Evolutionary conservation across 2,113 vertebrate genomes (phyloP).

Genomic region (Actenoides lindsayi): DNA sequence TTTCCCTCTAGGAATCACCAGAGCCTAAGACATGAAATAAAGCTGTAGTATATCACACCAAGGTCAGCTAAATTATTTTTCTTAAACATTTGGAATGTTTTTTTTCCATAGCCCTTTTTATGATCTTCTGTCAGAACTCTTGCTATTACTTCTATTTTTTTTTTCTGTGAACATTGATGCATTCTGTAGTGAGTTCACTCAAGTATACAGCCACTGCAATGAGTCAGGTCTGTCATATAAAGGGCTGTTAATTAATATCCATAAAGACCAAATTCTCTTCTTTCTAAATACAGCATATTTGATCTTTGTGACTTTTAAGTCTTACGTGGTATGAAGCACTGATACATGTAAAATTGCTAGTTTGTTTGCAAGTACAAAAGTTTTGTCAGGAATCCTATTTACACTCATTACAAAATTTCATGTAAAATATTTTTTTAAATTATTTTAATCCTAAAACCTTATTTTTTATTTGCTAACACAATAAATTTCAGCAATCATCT

Average conservation of each 20-base stretch:
- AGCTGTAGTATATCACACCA: neutral
- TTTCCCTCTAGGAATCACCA: slow-evolving; percentile 11
- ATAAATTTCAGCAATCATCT: neutral
- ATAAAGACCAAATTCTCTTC: neutral
- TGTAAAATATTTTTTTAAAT: neutral
- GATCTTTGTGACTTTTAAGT: neutral
- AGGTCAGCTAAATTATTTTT: neutral
- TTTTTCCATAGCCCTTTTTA: neutral
- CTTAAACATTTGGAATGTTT: neutral
- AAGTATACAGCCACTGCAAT: neutral
- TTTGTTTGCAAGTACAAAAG: neutral
- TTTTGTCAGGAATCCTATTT: neutral
- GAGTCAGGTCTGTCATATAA: neutral
- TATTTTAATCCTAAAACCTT: neutral
- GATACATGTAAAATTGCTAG: neutral
- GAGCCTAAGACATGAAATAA: neutral
- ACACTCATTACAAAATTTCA: neutral
- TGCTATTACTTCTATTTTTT: neutral
- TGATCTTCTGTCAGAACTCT: neutral
- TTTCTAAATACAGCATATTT: neutral
- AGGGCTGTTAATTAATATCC: neutral
- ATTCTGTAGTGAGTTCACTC: neutral
- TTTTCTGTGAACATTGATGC: neutral
- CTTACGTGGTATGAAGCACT: neutral
- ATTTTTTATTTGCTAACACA: neutral